Evolutionary conservation across 2,888 invertebrate genomes (phyloP), one percentile per base, ranked within the genome.

Genomic region (Kryphioiulus occultus): DNA sequence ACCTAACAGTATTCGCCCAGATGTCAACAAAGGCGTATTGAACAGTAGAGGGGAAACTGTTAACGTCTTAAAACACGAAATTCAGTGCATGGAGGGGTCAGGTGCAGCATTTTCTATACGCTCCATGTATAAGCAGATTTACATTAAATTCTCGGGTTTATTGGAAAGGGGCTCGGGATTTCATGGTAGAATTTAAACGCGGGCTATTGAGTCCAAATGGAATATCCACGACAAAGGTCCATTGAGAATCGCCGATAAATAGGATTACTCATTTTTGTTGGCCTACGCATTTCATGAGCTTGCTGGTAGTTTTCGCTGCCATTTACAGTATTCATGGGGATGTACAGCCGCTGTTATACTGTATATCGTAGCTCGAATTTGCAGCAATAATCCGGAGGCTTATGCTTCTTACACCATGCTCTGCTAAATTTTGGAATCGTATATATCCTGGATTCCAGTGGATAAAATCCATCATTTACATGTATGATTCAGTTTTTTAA

Each of bases 171-270:
- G 26, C 12, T 26, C 68, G 12, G 68, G 68, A 68, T 68, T 68
- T 68, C 12, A 26, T 26, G 68, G 26, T 26, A 26, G 26, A 68
- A 68, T 68, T 26, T 68, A 22, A 68, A 26, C 26, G 68, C 12
- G 26, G 68, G 5, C 68, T 68, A 68, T 26, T 68, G 68, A 26
- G 22, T 68, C 26, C 68, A 26, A 68, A 68, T 68, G 22, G 22
- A 68, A 68, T 68, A 68, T 68, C 68, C 68, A 26, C 68, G 26
- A 68, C 68, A 68, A 68, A 68, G 68, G 68, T 68, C 68, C 68
- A 68, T 68, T 68, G 68, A 68, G 68, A 26, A n/a, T 68, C 68
- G 44, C n/a, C 22, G 12, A 68, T 68, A 68, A 68, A 68, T 68
- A 12, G 68, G 68, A 68, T 68, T 68, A 68, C 68, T 68, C 68